Percentiles rank a stretch among this genome's conserved stretches.
Evolutionary conservation across 2,888 invertebrate genomes (phyloP).

Genomic region (Pachycephus smyrnensis): DNA sequence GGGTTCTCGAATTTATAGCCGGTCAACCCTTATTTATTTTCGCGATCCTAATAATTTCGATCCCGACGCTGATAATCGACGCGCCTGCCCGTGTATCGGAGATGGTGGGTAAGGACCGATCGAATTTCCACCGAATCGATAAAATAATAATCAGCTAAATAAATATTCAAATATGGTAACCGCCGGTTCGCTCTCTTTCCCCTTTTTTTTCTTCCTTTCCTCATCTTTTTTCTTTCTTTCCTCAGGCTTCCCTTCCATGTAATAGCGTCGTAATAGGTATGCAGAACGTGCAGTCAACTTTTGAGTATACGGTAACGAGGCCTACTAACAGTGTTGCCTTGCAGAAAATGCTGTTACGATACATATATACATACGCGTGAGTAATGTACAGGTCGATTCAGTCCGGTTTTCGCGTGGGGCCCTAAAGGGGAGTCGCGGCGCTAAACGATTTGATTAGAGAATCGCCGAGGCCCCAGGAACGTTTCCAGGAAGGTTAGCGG

Average conservation of each 20-base stretch:
- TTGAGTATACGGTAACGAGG: conserved; percentile 20
- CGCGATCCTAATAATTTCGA: conserved; percentile 18
- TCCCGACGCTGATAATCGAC: conserved; percentile 10
- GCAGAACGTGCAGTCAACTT: conserved; percentile 13
- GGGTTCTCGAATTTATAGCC: not conserved
- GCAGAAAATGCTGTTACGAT: not conserved
- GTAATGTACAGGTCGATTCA: not conserved
- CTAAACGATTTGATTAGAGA: conserved; percentile 27
- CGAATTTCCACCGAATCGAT: conserved; percentile 18
- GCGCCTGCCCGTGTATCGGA: conserved; percentile 7
- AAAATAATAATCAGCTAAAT: conserved; percentile 26
- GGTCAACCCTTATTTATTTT: conserved; percentile 20
- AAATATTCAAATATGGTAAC: conserved; percentile 27
- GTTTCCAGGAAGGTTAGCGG: conserved; percentile 17
- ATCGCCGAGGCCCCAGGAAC: conserved; percentile 19
- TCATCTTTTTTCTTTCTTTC: not conserved
- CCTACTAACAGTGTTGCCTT: conserved; percentile 16
- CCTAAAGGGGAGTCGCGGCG: conserved; percentile 14
- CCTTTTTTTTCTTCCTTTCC: not conserved
- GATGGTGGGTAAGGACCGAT: conserved; percentile 5
- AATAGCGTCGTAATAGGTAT: conserved; percentile 23
- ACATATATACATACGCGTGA: not conserved
- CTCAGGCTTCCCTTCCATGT: conserved; percentile 1
- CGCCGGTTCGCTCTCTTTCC: conserved; percentile 4
- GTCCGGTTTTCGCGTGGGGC: conserved; percentile 4